Evolutionary conservation across 2,797 vertebrate genomes (phyloP).

Genomic region (Phylloscopus collybita): DNA sequence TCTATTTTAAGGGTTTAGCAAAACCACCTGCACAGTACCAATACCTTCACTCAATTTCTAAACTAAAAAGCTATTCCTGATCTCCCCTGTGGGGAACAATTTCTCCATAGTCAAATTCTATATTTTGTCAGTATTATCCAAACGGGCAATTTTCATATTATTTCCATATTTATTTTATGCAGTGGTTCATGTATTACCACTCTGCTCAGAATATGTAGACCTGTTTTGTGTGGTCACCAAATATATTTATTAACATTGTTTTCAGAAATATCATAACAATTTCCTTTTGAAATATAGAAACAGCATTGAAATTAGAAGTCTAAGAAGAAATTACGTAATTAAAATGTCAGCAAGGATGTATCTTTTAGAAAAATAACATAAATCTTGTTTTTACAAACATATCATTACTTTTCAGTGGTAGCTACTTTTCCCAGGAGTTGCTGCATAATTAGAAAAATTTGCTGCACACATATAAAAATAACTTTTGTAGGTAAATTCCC

Average conservation of each 20-base stretch:
- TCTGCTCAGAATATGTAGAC: neutral
- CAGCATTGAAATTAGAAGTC: neutral
- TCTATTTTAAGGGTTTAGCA: neutral
- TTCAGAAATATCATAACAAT: conserved; percentile 10
- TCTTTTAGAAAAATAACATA: neutral
- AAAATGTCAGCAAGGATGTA: conserved; percentile 20
- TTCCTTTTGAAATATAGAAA: conserved; percentile 41
- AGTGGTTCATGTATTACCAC: neutral
- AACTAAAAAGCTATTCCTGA: neutral
- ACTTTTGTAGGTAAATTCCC: conserved; percentile 14
- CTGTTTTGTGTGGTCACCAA: neutral
- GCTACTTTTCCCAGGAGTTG: neutral
- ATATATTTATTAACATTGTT: neutral
- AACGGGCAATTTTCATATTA: neutral
- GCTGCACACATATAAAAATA: conserved; percentile 17
- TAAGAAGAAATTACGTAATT: conserved; percentile 33
- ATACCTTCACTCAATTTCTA: neutral
- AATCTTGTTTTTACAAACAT: conserved; percentile 27
- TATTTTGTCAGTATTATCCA: conserved; percentile 6
- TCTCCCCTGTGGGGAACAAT: neutral
- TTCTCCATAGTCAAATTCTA: neutral
- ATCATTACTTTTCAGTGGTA: neutral
- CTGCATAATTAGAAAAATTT: conserved; percentile 44
- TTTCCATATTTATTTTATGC: neutral
- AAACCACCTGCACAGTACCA: neutral